Evolutionary conservation across 37 sponge, comb jelly and placozoan species (phyloP), one percentile per base, ranked within the genome.

Genomic region (Axinella damicornis): DNA sequence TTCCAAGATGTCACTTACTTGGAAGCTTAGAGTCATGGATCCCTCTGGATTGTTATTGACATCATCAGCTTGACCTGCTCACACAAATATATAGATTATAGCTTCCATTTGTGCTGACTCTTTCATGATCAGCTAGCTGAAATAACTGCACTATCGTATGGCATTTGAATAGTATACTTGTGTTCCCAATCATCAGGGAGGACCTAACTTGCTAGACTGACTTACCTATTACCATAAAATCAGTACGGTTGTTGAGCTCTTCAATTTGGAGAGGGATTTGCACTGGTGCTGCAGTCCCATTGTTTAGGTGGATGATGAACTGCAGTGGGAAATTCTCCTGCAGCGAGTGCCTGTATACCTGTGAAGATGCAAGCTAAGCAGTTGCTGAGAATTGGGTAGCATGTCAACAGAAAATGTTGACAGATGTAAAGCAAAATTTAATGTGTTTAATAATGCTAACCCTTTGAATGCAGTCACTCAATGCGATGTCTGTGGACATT

Each of bases 301-400:
- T 53, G 36, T 32, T 35, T 27, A 82, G 36, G 21, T 18, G 18
- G 34, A 79, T 19, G 52, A n/a, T 37, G 63, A 88, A 88, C 0
- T 37, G 25, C 69, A 88, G 64, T 65, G 73, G 75, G 65, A 81
- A 68, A n/a, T 21, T 0, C 14, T 30, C 40, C 19, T 46, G 67
- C 68, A 58, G 81, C 15, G 24, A 35, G 46, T 88, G 82, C 39
- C 69, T 65, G 65, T 88, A 88, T n/a, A 74, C 88, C 88, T 54
- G 41, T 59, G 64, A 17, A 76, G 25, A 61, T 22, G 9, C 46
- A 46, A n/a, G n/a, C n/a, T 9, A 46, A 46, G 46, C 46, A 46
- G 9, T 9, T n/a, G n/a, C n/a, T 46, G n/a, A 74, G 1, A 2
- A 54, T 12, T 74, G n/a, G n/a, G n/a, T n/a, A n/a, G 33, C 57